Conservation (phyloP, 2,113 vertebrate genomes). For the Hypomesus transpacificus region DNA sequence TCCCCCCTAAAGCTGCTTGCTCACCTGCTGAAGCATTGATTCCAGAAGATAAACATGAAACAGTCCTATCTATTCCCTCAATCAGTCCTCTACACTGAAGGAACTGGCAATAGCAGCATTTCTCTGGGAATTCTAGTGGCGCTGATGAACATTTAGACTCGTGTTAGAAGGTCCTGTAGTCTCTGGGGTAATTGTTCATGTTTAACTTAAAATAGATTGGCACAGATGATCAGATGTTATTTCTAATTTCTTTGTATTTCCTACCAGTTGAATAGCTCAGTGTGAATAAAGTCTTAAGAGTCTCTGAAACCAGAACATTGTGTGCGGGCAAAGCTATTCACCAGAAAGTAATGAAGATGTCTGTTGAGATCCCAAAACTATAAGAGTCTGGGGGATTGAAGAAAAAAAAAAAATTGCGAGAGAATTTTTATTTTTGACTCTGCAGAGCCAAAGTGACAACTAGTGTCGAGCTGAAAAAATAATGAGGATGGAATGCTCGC, state of each 20-base stretch:
- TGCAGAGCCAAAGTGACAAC: conserved; percentile 66
- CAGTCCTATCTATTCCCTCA: conserved; percentile 24
- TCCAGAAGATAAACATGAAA: conserved; percentile 43
- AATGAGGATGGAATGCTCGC: conserved; percentile 60
- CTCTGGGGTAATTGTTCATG: not conserved
- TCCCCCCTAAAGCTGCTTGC: conserved; percentile 11
- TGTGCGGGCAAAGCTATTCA: conserved; percentile 34
- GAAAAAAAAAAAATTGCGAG: conserved; percentile 29
- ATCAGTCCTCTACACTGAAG: conserved; percentile 12
- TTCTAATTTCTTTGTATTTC: conserved; percentile 22
- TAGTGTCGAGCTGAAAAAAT: conserved; percentile 65
- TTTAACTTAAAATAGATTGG: not conserved
- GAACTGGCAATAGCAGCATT: not conserved
- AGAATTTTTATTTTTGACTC: conserved; percentile 67
- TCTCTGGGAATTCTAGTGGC: not conserved
- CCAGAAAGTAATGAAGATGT: conserved; percentile 62
- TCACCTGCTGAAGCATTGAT: conserved; percentile 41
- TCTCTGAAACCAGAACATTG: conserved; percentile 43
- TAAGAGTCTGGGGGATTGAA: conserved; percentile 26
- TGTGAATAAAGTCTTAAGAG: conserved; percentile 32
- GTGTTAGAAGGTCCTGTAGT: not conserved
- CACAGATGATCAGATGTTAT: conserved; percentile 1
- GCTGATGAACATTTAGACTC: not conserved
- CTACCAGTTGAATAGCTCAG: conserved; percentile 16
- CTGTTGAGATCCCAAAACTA: conserved; percentile 47